Conservation (phyloP, 2,113 vertebrate species). For the Marmota monax region DNA sequence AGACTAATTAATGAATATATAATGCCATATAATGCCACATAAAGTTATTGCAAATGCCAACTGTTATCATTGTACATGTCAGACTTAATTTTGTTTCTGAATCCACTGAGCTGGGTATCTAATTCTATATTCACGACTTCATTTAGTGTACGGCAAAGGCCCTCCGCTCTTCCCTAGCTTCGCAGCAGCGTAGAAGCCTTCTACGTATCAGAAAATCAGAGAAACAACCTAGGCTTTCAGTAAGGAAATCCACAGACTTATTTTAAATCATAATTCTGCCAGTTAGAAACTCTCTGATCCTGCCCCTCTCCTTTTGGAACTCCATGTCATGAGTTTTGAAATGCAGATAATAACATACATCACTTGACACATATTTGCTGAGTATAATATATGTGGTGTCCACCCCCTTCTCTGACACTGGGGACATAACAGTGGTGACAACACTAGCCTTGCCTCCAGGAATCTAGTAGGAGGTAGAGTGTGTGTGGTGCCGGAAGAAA, state of each 20-base stretch:
- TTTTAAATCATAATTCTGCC: neutral
- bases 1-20: conserved; percentile 78
- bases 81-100: conserved; percentile 57
- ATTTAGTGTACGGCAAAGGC: neutral
- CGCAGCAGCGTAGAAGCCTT: neutral
- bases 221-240: neutral
- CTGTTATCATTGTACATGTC: conserved; percentile 65
- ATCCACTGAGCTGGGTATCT: neutral
- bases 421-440: neutral
- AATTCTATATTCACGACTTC: conserved; percentile 35
- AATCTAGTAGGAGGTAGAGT: neutral
- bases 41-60: conserved; percentile 72
- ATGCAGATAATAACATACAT: neutral
- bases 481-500: neutral
- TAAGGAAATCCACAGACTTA: neutral
- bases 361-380: neutral
- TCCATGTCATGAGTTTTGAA: neutral
- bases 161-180: neutral
- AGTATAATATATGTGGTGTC: neutral
- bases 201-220: neutral
- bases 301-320: neutral
- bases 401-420: neutral
- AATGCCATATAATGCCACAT: conserved; percentile 63
- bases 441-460: neutral
- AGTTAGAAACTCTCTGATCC: neutral